A percentile compares a stretch with the other conserved stretches of the same genome.
phyloP scores from a whole-genome alignment of 2,888 invertebrate species.

The Zhengitettix transpicula region DNA sequence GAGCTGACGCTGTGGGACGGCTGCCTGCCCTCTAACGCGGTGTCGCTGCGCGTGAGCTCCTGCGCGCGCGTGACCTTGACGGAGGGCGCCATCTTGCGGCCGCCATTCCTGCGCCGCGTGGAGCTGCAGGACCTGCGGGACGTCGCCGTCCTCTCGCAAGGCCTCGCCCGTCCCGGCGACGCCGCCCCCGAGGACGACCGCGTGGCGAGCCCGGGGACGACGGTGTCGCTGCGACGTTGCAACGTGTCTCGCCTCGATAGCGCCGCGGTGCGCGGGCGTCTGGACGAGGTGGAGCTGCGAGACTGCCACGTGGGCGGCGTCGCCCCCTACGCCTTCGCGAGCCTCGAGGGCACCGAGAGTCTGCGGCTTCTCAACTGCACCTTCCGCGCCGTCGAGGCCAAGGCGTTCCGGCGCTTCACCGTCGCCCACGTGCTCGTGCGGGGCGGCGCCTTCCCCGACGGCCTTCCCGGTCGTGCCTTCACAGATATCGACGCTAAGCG shows the following conservation, averaged over 20 bases:
- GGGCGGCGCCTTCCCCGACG: slow-evolving; percentile 20
- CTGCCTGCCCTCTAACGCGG: slow-evolving; percentile 2
- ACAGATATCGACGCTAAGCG: slow-evolving; percentile 32
- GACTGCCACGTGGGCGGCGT: slow-evolving; percentile 39
- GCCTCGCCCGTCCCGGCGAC: slow-evolving; percentile 28
- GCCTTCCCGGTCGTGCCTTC: slow-evolving; percentile 29
- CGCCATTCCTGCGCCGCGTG: slow-evolving; percentile 43
- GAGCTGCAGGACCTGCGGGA: slow-evolving; percentile 43
- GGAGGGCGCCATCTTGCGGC: slow-evolving; percentile 37
- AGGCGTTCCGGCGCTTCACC: slow-evolving; percentile 66
- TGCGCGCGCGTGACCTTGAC: slow-evolving; percentile 45
- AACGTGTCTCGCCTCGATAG: not conserved
- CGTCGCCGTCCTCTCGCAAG: slow-evolving; percentile 41
- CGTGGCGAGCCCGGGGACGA: not conserved
- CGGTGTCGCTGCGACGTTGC: not conserved
- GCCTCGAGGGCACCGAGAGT: slow-evolving; percentile 44
- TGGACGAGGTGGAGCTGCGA: not conserved
- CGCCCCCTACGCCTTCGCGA: slow-evolving; percentile 57
- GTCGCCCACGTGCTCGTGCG: slow-evolving; percentile 45
- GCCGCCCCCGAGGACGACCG: not conserved
- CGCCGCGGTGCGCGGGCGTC: not conserved
- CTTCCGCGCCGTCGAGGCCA: slow-evolving; percentile 40
- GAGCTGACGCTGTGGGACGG: not conserved
- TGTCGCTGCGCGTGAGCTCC: slow-evolving; percentile 41
- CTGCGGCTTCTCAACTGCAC: slow-evolving; percentile 44